Base-by-base conservation (phyloP, 2,888 invertebrate genomes). In the Philopedon plagiatum region DNA sequence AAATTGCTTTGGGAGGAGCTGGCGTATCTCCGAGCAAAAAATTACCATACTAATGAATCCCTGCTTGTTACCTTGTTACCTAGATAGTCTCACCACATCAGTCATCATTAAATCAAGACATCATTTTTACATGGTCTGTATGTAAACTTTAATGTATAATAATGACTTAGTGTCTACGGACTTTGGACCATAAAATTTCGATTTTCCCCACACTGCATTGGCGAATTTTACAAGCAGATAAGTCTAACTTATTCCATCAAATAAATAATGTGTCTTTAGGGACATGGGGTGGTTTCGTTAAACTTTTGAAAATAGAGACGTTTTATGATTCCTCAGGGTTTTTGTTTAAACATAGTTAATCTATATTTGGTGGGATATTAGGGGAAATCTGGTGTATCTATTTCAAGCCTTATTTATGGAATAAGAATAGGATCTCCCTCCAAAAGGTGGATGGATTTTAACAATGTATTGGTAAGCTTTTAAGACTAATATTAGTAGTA, bases 251-350 rank as follows among this genome's bases (percentile, higher is more conserved):
- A 58, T 58, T 66, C 11, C 66, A 19, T 26, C 44, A n/a, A 56
- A 26, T 57, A 66, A 66, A 58, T 66, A 58, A 66, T 66, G 37
- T 60, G 29, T 29, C 66, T 32, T 58, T 23, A 21, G 66, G 49
- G 66, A 58, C 44, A 11, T 32, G 26, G 57, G 49, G 58, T 65
- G 57, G 65, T 66, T 66, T 66, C 66, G 66, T 66, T 66, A 26
- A 58, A 66, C 34, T 58, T 58, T 26, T 19, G 29, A 46, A 60
- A 60, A 46, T 58, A 13, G 15, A 11, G 19, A 19, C 13, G 34
- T 58, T 66, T 66, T 66, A 58, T 56, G 66, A 34, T 29, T 29
- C 66, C 37, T 49, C 18, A 32, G 49, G 23, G 66, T 8, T 49
- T 58, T 26, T 49, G 37, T 58, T 57, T 58, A 44, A 49, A 21